Evolutionary conservation across 2,113 vertebrate species (phyloP), one percentile per base, ranked within the genome.

Genomic region (Melozone crissalis): DNA sequence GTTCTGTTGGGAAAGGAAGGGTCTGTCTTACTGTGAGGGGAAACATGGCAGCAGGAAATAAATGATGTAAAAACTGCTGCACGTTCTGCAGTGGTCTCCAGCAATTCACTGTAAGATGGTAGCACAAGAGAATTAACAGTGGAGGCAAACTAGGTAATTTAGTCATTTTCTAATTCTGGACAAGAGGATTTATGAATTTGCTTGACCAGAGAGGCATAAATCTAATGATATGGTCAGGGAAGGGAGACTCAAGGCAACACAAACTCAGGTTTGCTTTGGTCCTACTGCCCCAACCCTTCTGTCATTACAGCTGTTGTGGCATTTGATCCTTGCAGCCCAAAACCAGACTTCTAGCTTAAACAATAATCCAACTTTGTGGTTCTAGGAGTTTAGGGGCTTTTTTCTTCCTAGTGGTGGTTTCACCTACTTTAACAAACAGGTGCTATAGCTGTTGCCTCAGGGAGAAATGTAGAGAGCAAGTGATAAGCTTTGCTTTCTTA

Each of bases 31-130:
- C n/a, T 83, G 37, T 28, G 77, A 41, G 51, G 18, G 58, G 30
- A 62, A 73, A 85, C 51, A 6, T 2, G 52, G 44, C 28, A 84
- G n/a, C 20, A 55, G 82, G 43, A 69, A 89, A 71, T 18, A 52
- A 59, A 6, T 4, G 1, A 57, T 4, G 37, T 30, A 51, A 51
- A 59, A 35, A 54, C 1, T 0, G 0, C 44, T 20, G 3, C 31
- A 12, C 5, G 27, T 58, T 87, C 58, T 75, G 20, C 44, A 78
- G 11, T 10, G 16, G 46, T 79, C 43, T 61, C 68, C 69, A 30
- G 20, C 47, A 23, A n/a, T 62, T 28, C 68, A 39, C 33, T 33
- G 5, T 26, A 19, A 15, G 11, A 33, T 13, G 24, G 23, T 35
- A 85, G 39, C 51, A 84, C 20, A 62, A 71, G 54, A 74, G n/a